Base-by-base conservation (phyloP, 2,888 invertebrate species). In the Oxyscelio sp. region DNA sequence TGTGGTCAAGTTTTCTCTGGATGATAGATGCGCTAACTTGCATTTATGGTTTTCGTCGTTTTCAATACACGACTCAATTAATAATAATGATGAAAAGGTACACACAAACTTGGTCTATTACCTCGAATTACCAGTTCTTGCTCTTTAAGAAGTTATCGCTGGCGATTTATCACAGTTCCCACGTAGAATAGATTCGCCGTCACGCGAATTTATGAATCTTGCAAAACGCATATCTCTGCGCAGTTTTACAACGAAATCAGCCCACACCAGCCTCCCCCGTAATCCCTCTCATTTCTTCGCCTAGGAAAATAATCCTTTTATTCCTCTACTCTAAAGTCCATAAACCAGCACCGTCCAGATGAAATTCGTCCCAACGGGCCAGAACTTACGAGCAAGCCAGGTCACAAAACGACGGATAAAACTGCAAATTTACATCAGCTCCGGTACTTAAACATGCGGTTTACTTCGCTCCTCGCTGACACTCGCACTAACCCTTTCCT, bases 1-100 rank as follows among this genome's bases (percentile, higher is more conserved):
- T n/a, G 45, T 56, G 74, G 74, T 74, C 74, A 65, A 65, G 56
- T 74, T 74, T 74, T 48, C 22, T 59, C 38, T 31, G 48, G 43
- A 54, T 73, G 52, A 73, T 43, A 31, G 52, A 40, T 38, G 48
- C 58, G 40, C 59, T 61, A 61, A 73, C 22, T 73, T 61, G 61
- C 61, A 63, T 63, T 63, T 63, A 43, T 22, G 63, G 54, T 34
- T 54, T 63, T 52, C 31, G 22, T 6, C 31, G 31, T 31, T 61
- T 74, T 54, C 61, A 31, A 40, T 63, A n/a, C 31, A 31, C 15
- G 27, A 45, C 45, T 63, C 63, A 21, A 45, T 63, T 63, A 74
- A 31, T 63, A 34, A 34, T 34, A 34, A 34, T 34, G 9, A 9
- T 9, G 34, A 9, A 4, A 34, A 11, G 34, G 34, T 34, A 9